Evolutionary conservation across 2,797 vertebrate species (phyloP), one percentile per base, ranked within the genome.

Genomic region (Squalus acanthias): DNA sequence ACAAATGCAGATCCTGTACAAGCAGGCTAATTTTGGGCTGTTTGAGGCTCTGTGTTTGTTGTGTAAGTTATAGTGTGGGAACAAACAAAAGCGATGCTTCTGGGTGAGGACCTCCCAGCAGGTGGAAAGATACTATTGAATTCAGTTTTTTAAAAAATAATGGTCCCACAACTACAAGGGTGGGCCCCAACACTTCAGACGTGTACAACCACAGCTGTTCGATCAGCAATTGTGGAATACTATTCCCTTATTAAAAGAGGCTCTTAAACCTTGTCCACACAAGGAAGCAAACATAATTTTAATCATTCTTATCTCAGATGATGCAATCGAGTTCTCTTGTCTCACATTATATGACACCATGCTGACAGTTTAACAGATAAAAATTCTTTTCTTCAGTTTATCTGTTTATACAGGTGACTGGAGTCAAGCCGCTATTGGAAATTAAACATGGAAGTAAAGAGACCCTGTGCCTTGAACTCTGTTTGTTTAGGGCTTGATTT

Each of bases 41-140:
- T 79, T 65, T 26, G 67, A 4, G 33, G 63, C 96, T 33, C 94
- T 65, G 39, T 96, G 50, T 96, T 96, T 91, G n/a, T 96, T 96
- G 13, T 92, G 69, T 96, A 97, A 96, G 46, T 69, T 96, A 82
- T 70, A 96, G 97, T 97, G 97, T 97, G 96, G 96, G 97, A 96
- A 97, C 97, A 97, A 97, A 97, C 96, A 20, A 96, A 96, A 97
- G 97, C 87, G 96, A 67, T 65, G 96, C 15, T 1, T 96, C 96
- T 94, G 12, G 60, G 63, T 10, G 60, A 92, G 63, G 89, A 92
- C 60, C 89, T 92, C 89, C 57, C 60, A 92, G 89, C 89, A 92
- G 89, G 89, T 92, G 89, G 29, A 92, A 65, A 92, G 60, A n/a
- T 92, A 65, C 82, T 24, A 85, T 50, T 85, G 33, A 92, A n/a